Conservation (phyloP, 2,888 invertebrate genomes). For the Eupeodes luniger region DNA sequence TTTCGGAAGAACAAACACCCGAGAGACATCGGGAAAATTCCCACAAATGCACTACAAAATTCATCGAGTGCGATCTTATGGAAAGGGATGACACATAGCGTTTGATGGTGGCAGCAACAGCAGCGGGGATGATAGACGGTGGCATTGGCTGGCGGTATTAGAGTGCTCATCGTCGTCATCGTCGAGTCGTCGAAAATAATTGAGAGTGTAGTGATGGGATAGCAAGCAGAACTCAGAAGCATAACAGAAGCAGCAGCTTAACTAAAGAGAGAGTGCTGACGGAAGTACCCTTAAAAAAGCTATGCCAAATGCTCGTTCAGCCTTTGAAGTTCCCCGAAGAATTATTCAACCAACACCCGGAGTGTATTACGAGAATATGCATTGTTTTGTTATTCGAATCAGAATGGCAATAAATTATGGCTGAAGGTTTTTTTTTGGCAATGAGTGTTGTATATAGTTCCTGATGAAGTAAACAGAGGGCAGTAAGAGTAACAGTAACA, state of each 20-base stretch:
- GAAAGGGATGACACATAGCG: constrained; percentile 8
- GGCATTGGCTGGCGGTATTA: constrained; percentile 8
- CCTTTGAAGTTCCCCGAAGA: constrained; percentile 60
- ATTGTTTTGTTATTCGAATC: constrained; percentile 66
- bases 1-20: constrained; percentile 66
- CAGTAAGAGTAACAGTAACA: background rate
- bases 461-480: constrained; percentile 42
- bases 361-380: constrained; percentile 23
- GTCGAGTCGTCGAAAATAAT: constrained; percentile 11
- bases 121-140: background rate
- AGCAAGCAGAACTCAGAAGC: background rate
- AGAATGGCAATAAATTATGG: constrained; percentile 66
- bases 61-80: constrained; percentile 33
- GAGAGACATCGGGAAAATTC: constrained; percentile 62
- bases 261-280: constrained; percentile 53
- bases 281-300: constrained; percentile 65
- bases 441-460: constrained; percentile 9
- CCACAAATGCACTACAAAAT: constrained; percentile 70
- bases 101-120: background rate
- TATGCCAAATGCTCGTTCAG: constrained; percentile 52
- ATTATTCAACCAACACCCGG: constrained; percentile 32
- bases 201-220: constrained; percentile 1
- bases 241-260: constrained; percentile 43
- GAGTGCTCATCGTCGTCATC: constrained; percentile 49
- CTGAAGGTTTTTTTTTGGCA: constrained; percentile 30